A percentile compares a stretch with the other conserved stretches of the same genome.
These are phyloP conservation scores for Sympetrum striolatum DNA, from an alignment of 2,888 invertebrate genomes.

Conservation along the genomic window DNA sequence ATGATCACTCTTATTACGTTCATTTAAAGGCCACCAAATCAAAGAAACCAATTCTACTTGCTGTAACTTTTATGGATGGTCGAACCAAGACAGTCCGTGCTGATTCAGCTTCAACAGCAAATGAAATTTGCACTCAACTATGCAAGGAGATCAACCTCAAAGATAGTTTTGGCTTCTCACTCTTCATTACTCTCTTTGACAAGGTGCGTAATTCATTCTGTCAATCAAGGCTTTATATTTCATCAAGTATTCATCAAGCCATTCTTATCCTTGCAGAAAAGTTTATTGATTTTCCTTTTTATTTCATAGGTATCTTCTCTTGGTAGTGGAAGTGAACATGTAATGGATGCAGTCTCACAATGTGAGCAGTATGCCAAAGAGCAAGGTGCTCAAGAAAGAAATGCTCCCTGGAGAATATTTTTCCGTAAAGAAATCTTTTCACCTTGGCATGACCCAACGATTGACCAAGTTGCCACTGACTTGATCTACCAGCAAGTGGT, in stretches of 20 bases:
- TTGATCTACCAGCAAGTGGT: conserved; percentile 89
- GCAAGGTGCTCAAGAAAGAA: conserved; percentile 82
- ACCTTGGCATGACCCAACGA: conserved; percentile 88
- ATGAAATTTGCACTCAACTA: conserved; percentile 83
- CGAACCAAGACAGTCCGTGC: conserved; percentile 79
- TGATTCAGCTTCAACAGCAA: conserved; percentile 90
- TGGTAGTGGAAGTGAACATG: conserved; percentile 88
- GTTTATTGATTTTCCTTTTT: background rate
- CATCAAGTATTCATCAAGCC: background rate
- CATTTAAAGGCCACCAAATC: conserved; percentile 70
- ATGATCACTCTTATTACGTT: background rate
- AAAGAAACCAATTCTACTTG: conserved; percentile 82
- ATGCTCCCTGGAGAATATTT: conserved; percentile 87
- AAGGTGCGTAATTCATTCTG: conserved; percentile 64
- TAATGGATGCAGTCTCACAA: conserved; percentile 95
- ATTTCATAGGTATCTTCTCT: conserved; percentile 77
- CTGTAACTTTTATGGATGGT: conserved; percentile 89
- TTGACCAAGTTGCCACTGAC: conserved; percentile 83
- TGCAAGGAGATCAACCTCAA: conserved; percentile 76
- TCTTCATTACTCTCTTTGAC: conserved; percentile 89
- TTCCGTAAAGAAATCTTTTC: conserved; percentile 89
- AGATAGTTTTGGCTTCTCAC: conserved; percentile 89
- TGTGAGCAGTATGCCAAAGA: conserved; percentile 96
- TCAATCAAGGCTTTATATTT: background rate
- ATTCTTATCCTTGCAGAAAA: background rate